A percentile compares a stretch with the other conserved stretches of the same genome.
phyloP scores from a whole-genome alignment of 2,888 invertebrate genomes.

The Gasteruption jaculator region DNA sequence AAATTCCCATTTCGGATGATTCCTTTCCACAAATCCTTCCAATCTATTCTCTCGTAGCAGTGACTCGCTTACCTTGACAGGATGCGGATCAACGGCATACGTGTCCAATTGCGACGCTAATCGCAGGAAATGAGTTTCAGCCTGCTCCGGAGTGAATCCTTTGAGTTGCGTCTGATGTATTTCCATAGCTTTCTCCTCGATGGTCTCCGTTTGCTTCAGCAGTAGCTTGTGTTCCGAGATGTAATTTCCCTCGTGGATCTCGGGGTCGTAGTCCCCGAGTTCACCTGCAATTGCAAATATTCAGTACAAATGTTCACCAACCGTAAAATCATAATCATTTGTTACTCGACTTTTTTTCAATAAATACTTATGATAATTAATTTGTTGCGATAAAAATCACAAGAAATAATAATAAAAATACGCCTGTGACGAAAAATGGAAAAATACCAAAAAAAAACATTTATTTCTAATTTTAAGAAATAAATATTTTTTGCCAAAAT shows the following conservation, averaged over 20 bases:
- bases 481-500: too few species aligned
- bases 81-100: constrained; percentile 96
- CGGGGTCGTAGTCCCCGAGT: constrained; percentile 89
- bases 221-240: constrained; percentile 87
- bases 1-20: too few species aligned
- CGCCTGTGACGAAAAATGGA: constrained; percentile 3
- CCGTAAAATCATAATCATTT: too few species aligned
- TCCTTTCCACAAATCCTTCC: too few species aligned
- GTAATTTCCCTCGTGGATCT: constrained; percentile 83
- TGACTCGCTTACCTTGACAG: constrained; percentile 79
- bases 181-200: constrained; percentile 91
- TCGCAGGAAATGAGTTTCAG: constrained; percentile 86
- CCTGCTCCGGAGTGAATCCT: constrained; percentile 80
- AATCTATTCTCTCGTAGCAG: background rate
- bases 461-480: too few species aligned
- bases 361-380: background rate
- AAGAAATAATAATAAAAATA: background rate
- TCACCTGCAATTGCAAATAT: constrained; percentile 86
- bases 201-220: constrained; percentile 84
- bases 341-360: background rate
- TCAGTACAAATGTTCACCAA: too few species aligned
- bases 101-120: constrained; percentile 90
- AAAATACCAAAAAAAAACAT: too few species aligned
- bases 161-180: constrained; percentile 84
- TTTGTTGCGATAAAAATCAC: background rate